Evolutionary conservation across 1,140 invertebrate species (phyloP).

Genomic region (Calephelis nemesis): DNA sequence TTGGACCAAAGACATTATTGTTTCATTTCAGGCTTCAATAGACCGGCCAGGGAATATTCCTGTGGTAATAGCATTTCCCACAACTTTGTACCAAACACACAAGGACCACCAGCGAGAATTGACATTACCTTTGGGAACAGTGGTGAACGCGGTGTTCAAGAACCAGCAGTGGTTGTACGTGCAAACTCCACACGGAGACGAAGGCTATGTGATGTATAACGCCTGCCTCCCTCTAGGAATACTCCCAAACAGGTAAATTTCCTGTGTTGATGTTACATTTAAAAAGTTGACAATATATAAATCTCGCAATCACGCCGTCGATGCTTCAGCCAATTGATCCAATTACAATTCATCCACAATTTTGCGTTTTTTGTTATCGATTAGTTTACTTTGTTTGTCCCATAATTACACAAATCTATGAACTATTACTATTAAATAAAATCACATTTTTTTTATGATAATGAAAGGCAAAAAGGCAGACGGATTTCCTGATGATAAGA

Average conservation of each 20-base stretch:
- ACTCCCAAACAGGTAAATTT: slow-evolving; percentile 70
- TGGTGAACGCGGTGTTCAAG: slow-evolving; percentile 91
- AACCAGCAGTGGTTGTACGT: slow-evolving; percentile 91
- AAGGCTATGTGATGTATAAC: slow-evolving; percentile 88
- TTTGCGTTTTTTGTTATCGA: no score
- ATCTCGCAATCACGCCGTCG: no score
- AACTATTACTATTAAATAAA: no score
- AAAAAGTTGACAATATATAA: not conserved
- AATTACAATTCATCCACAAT: no score
- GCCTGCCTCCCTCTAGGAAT: slow-evolving; percentile 88
- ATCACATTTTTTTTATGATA: no score
- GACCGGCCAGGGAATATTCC: slow-evolving; percentile 89
- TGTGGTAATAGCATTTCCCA: slow-evolving; percentile 87
- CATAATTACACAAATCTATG: no score
- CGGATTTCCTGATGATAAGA: no score
- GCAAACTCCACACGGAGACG: slow-evolving; percentile 88
- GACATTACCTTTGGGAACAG: slow-evolving; percentile 87
- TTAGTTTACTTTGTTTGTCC: no score
- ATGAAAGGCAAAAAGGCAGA: no score
- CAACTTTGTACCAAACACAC: slow-evolving; percentile 86
- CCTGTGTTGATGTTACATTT: not conserved
- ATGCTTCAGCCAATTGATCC: no score
- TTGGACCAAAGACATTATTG: not conserved
- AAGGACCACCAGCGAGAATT: slow-evolving; percentile 85
- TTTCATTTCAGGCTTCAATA: slow-evolving; percentile 81